Evolutionary conservation across 2,888 invertebrate species (phyloP), one percentile per base, ranked within the genome.

Genomic region (Acrobasis repandana): DNA sequence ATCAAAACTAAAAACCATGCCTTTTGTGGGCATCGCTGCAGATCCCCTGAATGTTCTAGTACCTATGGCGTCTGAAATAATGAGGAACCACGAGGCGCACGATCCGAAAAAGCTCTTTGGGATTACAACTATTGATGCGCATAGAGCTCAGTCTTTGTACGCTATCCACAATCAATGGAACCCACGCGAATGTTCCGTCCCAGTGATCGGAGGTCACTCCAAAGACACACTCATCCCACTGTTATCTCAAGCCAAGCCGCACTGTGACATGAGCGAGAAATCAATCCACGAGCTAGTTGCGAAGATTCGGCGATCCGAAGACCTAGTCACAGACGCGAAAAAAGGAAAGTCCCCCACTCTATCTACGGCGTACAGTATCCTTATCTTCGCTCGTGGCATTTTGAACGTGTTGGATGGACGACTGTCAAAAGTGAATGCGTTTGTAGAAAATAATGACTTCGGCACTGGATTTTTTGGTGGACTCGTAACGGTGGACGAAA

Each of bases 161-260:
- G 95, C 96, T 1, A 92, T 94, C 66, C 92, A 94, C 15, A 83
- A 94, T 79, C 93, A 93, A 0, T 69, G 95, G 48, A 93, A 94
- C 67, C 95, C 96, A 0, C 88, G 93, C 65, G 90, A 93, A 65
- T 95, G 96, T 11, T 84, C 90, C 67, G 94, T 96, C 9, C 97
- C 97, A 0, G 95, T 97, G 0, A 90, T 95, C 58, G 97, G 97
- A 38, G 97, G 97, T 0, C 95, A 96, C 80, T 94, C 95, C 18
- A 93, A 94, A 14, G 93, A 93, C 65, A 96, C 96, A 1, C 94
- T 95, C 66, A 93, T 97, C 20, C 97, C 97, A 0, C 14, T 54
- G 38, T n/a, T 54, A 62, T 96, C 97, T 1, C 95, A 95, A 75
- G 93, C 94, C 5, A 93, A 89, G 62, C 96, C 96, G 0, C 69